Conservation (phyloP, 1,140 invertebrate species). For the Cydia strobilella region DNA sequence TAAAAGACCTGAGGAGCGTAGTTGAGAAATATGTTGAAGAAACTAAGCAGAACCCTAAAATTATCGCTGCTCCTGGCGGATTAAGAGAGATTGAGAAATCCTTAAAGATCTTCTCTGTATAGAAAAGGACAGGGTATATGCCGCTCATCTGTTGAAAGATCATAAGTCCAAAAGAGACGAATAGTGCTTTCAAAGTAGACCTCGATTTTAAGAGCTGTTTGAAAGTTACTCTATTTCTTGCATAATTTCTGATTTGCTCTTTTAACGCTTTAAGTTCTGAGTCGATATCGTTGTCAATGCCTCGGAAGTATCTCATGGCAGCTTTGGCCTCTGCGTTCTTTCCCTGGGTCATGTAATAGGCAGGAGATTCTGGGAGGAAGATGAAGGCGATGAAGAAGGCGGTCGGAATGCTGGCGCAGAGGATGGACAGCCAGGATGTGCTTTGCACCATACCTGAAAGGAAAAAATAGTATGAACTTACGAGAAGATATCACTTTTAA, state of each 20-base stretch:
- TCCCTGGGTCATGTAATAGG: conserved; percentile 79
- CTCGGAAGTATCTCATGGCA: conserved; percentile 84
- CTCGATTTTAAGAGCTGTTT: conserved; percentile 70
- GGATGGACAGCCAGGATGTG: conserved; percentile 82
- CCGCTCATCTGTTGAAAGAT: conserved; percentile 91
- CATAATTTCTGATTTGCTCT: conserved; percentile 66
- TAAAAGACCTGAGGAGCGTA: conserved; percentile 86
- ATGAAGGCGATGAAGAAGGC: conserved; percentile 85
- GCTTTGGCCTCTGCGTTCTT: conserved; percentile 81
- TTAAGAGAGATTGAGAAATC: conserved; percentile 76
- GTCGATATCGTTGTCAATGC: conserved; percentile 85
- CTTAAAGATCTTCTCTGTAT: conserved; percentile 85
- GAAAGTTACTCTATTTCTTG: conserved; percentile 68
- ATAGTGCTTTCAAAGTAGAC: conserved; percentile 78
- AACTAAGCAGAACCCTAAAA: conserved; percentile 86
- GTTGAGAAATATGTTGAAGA: conserved; percentile 85
- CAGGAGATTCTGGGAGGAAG: conserved; percentile 90
- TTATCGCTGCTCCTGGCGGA: conserved; percentile 80
- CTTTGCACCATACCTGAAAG: conserved; percentile 81
- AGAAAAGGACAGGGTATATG: conserved; percentile 90
- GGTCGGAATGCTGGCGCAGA: conserved; percentile 84
- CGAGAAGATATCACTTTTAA: too few species aligned
- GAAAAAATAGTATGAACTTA: conserved; percentile 34
- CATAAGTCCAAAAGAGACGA: conserved; percentile 85
- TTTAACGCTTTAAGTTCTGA: conserved; percentile 82